Base-by-base conservation (phyloP, 2,113 vertebrate genomes). In the Cyphomyrus plagiostoma region DNA sequence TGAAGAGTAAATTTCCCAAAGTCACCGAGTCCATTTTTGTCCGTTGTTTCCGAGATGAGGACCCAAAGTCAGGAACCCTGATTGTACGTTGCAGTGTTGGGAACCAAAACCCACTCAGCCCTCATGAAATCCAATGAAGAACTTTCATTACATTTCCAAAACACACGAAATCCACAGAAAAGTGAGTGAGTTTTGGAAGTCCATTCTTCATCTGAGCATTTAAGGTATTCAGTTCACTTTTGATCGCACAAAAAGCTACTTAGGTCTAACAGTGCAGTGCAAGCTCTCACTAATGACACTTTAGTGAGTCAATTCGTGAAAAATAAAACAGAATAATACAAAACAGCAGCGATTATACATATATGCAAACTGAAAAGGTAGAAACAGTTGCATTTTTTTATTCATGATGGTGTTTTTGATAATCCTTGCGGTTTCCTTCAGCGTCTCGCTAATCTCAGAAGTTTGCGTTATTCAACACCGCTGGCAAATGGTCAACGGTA, bases 401-500 rank as follows among this genome's bases (percentile, higher is more conserved):
- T 77, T 77, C 70, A 77, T 17, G 30, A 77, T 39, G 30, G 70
- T 39, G 70, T 77, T 15, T 39, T 77, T 39, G 70, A 39, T 74
- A 74, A 74, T 17, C 30, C 13, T 8, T 82, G n/a, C 17, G 21
- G 35, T 4, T 23, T 35, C 35, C 70, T 19, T 84, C 80, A 48
- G 4, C 17, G n/a, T 48, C 39, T 45, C 42, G 19, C 11, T 19
- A 89, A 89, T 42, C 17, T 56, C 21, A 3, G 35, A 82, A 45
- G 74, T 30, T 39, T 77, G 30, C 39, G 46, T 4, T 74, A 82
- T 48, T 53, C 35, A 23, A 35, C 13, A 39, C 26, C 17, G 3
- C 80, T 90, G 90, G 91, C 90, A 90, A 90, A 86, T 89, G 90
- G 70, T 90, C 91, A 92, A 77, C 66, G 89, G 52, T 53, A 87